Evolutionary conservation across 1,140 invertebrate species (phyloP).

Genomic region (Hirudo medicinalis): DNA sequence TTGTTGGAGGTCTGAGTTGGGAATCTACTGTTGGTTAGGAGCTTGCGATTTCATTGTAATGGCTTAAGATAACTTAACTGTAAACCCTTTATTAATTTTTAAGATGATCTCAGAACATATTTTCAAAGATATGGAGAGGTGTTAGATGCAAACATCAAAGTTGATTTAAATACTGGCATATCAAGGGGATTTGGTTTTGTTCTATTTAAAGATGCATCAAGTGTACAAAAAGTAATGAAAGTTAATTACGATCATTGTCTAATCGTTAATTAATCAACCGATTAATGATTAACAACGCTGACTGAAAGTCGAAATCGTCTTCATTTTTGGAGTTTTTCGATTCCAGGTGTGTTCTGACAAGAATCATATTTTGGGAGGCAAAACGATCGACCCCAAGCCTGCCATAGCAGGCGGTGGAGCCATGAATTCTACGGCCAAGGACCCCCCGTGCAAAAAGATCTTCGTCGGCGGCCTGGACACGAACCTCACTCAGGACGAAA

Average conservation of each 20-base stretch:
- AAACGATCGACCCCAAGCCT: constrained; percentile 87
- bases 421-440: neutral
- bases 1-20: constrained; percentile 87
- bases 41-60: constrained; percentile 3
- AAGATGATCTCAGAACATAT: constrained; percentile 36
- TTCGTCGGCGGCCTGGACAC: constrained; percentile 82
- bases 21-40: constrained; percentile 61
- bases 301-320: neutral
- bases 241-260: constrained; percentile 5
- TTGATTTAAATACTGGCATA: constrained; percentile 83
- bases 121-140: constrained; percentile 68
- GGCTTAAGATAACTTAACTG: constrained; percentile 2
- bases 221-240: constrained; percentile 21
- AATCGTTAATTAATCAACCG: neutral
- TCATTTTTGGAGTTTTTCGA: constrained; percentile 13
- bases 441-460: constrained; percentile 38
- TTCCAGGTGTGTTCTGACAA: constrained; percentile 53
- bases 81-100: constrained; percentile 12
- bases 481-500: constrained; percentile 79
- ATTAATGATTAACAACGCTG: neutral
- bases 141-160: constrained; percentile 89
- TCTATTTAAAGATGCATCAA: constrained; percentile 70
- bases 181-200: constrained; percentile 87
- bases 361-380: constrained; percentile 79
- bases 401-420: constrained; percentile 59